Evolutionary conservation across 2,888 invertebrate genomes (phyloP), one percentile per base, ranked within the genome.

Genomic region (Pterobdella sp.): DNA sequence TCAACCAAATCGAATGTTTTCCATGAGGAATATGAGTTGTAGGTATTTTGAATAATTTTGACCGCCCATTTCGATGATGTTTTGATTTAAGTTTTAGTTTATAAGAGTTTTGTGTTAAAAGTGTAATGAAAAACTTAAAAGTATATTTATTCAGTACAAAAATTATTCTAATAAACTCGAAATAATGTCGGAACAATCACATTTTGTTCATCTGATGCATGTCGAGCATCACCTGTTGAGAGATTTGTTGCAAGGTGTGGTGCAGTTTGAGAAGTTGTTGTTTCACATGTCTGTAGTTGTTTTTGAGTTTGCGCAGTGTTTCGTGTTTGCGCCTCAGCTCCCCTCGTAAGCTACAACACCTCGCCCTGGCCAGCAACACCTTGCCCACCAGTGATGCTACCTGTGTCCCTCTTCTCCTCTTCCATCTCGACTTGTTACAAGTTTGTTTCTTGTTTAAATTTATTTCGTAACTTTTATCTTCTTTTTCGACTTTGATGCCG

Each of bases 281-380:
- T 29, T n/a, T 65, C 31, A 65, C 22, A 10, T 18, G 7, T n/a
- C 63, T 29, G 37, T 56, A 71, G 18, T 71, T 36, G 29, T 35
- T n/a, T 7, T 35, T 34, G 29, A 71, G 26, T n/a, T 26, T 49
- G 22, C 31, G 14, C 36, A 71, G 36, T n/a, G 32, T 56, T 29
- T n/a, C 52, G 26, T 34, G 26, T 26, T 71, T n/a, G 18, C 14
- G 22, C 37, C 35, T 71, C 26, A 63, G 31, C 10, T 26, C 32
- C n/a, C 37, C 35, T 35, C 63, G 63, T 10, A 71, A 63, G 32
- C 35, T 63, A 29, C 10, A 35, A 37, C 56, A 63, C 36, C 31
- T 56, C n/a, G 71, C 60, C 22, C 56, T 71, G 26, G 35, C 52
- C 29, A 71, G 42, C 56, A 52, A 71, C 32, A 71, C n/a, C 37